phyloP scores from a whole-genome alignment of 2,113 vertebrate genomes.

The Austrofundulus limnaeus region DNA sequence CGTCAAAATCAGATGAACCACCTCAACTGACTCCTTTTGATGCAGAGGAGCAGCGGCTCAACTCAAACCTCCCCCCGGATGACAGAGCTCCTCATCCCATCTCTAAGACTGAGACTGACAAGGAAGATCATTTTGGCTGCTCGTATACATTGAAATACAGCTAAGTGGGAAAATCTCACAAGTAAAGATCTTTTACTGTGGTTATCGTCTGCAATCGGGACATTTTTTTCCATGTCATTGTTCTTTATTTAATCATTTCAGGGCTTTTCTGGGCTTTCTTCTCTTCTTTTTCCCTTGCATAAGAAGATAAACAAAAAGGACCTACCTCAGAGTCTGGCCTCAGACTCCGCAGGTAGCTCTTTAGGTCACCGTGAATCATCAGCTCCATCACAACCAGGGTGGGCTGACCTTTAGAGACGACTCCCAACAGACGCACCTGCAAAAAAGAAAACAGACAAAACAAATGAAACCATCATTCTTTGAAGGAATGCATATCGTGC shows the following conservation, averaged over 20 bases:
- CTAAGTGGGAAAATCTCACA: too few relatives aligned
- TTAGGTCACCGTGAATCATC: constrained; percentile 95
- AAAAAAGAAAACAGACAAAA: background rate
- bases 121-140: too few relatives aligned
- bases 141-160: too few relatives aligned
- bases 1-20: too few relatives aligned
- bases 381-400: constrained; percentile 96
- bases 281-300: background rate
- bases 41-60: too few relatives aligned
- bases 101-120: too few relatives aligned
- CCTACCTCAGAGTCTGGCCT: constrained; percentile 91
- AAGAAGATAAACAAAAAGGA: background rate
- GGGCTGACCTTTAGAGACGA: constrained; percentile 96
- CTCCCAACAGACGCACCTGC: constrained; percentile 93
- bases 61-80: too few relatives aligned
- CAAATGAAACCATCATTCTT: background rate
- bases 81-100: too few relatives aligned
- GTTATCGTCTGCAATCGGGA: too few relatives aligned
- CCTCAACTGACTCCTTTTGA: too few relatives aligned
- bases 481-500: too few relatives aligned
- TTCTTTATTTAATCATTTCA: background rate
- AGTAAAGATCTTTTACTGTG: background rate
- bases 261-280: background rate
- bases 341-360: constrained; percentile 91
- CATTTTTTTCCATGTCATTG: background rate